These are phyloP conservation scores for Microplitis manilae DNA, from an alignment of 2,888 invertebrate species.

Conservation along the genomic window DNA sequence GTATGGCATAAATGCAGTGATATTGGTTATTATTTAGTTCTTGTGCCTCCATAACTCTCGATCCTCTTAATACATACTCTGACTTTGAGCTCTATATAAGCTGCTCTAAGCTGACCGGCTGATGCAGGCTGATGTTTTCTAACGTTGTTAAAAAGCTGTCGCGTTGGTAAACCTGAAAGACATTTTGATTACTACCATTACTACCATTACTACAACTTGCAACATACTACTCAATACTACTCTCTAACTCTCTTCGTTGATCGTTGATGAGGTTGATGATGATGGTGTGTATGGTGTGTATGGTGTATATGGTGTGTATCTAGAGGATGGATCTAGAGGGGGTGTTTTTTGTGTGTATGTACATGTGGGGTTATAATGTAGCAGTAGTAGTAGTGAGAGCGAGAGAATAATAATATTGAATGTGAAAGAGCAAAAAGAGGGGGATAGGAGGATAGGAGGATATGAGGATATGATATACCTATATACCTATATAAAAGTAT, in stretches of 20 bases:
- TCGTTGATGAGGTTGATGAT: not conserved
- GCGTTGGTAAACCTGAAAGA: conserved; percentile 29
- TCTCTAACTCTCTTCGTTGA: not conserved
- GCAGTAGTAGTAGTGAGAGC: not conserved
- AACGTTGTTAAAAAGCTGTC: not conserved
- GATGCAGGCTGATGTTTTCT: not conserved
- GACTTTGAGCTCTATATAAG: not conserved
- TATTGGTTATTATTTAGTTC: conserved; percentile 61
- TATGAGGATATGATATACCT: not conserved
- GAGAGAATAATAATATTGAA: conserved; percentile 29
- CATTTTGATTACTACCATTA: conserved; percentile 1
- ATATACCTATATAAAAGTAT: conserved; percentile 17
- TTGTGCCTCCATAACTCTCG: conserved; percentile 63
- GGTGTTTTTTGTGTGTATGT: conserved; percentile 4
- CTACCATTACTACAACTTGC: not conserved
- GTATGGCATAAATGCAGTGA: conserved; percentile 76
- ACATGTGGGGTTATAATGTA: not conserved
- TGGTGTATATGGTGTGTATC: no score
- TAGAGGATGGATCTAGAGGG: not conserved
- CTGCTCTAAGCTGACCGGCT: not conserved
- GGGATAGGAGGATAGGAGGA: no score
- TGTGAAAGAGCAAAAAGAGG: conserved; percentile 7
- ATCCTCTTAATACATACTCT: conserved; percentile 54
- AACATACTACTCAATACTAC: no score
- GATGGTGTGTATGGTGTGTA: no score